These are phyloP conservation scores for Pangasianodon hypophthalmus DNA, from an alignment of 2,113 vertebrate genomes.

Conservation along the genomic window DNA sequence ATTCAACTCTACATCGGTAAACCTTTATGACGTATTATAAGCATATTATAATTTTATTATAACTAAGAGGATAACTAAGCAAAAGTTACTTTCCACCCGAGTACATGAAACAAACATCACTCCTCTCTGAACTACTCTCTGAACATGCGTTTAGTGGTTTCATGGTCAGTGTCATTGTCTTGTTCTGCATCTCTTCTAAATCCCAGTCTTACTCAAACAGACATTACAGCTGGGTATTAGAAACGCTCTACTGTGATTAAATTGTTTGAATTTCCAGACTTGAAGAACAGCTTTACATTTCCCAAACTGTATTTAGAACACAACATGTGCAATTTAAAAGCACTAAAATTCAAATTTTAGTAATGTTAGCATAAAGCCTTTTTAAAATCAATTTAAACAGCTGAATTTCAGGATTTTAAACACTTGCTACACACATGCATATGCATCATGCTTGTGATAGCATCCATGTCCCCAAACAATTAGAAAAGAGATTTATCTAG, in stretches of 20 bases:
- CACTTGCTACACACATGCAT: neutral
- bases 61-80: neutral
- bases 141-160: neutral
- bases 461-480: neutral
- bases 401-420: neutral
- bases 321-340: slow-evolving; percentile 1
- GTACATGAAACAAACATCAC: neutral
- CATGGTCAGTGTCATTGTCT: neutral
- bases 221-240: neutral
- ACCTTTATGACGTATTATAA: neutral
- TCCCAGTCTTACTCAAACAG: neutral
- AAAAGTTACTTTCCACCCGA: neutral
- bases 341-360: neutral
- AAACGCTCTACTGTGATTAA: neutral
- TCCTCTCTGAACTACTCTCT: neutral
- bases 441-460: slow-evolving; percentile 29
- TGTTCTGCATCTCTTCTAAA: neutral
- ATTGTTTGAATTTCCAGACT: neutral
- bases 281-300: neutral
- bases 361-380: neutral
- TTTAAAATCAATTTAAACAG: neutral
- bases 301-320: neutral
- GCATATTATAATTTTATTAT: neutral
- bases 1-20: neutral
- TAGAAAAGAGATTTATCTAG: neutral